Evolutionary conservation across 2,797 vertebrate genomes (phyloP).

Genomic region (Cephalopachus bancanus): DNA sequence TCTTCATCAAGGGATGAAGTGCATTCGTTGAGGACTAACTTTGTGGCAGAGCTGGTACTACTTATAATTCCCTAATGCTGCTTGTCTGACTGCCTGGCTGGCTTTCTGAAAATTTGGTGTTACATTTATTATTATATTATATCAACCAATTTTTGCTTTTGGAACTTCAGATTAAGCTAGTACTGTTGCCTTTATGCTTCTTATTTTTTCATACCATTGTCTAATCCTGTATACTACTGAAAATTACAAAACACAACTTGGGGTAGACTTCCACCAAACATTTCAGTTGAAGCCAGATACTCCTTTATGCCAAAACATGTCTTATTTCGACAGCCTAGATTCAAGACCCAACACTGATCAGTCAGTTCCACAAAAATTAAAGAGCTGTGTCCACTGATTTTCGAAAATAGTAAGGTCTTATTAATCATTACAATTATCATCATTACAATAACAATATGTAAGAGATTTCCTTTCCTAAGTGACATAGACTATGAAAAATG

Average conservation of each 20-base stretch:
- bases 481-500: constrained; percentile 1
- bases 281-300: background rate
- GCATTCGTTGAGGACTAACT: background rate
- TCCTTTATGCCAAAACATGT: background rate
- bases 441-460: constrained; percentile 26
- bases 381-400: background rate
- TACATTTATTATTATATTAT: background rate
- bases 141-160: background rate
- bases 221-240: background rate
- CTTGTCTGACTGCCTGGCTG: background rate
- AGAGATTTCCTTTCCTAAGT: background rate
- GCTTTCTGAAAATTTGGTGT: background rate
- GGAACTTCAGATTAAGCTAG: background rate
- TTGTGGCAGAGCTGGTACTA: background rate
- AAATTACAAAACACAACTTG: background rate
- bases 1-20: background rate
- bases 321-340: background rate
- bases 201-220: background rate
- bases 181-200: background rate
- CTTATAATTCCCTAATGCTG: background rate
- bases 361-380: background rate
- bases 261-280: background rate
- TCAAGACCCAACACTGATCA: background rate
- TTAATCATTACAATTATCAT: constrained; percentile 30
- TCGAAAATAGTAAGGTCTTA: constrained; percentile 30